Percentiles rank a stretch among this genome's conserved stretches.
Evolutionary conservation across 2,113 vertebrate species (phyloP).

Genomic region (Peucedramus taeniatus): DNA sequence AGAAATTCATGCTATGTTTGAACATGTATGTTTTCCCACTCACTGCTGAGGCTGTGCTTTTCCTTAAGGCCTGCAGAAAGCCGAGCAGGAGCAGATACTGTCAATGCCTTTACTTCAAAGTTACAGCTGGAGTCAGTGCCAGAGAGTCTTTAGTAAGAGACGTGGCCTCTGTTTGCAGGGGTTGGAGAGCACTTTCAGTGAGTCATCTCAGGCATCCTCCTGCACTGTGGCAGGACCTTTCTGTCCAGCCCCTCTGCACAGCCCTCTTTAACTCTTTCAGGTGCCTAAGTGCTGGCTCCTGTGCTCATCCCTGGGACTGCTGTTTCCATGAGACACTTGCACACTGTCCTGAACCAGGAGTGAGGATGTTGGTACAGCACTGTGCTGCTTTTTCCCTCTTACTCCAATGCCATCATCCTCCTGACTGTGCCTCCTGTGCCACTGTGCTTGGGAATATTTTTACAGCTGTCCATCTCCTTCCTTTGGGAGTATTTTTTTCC

Average conservation of each 20-base stretch:
- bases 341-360: not conserved
- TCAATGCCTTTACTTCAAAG: slow-evolving; percentile 23
- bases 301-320: not conserved
- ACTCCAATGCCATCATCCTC: not conserved
- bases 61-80: not conserved
- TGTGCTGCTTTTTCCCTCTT: not conserved
- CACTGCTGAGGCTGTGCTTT: slow-evolving; percentile 2
- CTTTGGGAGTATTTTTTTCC: not conserved
- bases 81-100: not conserved
- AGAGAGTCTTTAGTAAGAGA: slow-evolving; percentile 3
- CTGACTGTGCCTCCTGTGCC: not conserved
- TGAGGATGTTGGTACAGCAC: not conserved
- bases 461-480: slow-evolving; percentile 13
- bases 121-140: not conserved
- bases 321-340: not conserved
- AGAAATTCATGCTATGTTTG: slow-evolving; percentile 31
- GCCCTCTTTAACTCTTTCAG: not conserved
- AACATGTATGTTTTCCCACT: slow-evolving; percentile 52
- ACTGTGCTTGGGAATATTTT: slow-evolving; percentile 17
- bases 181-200: slow-evolving; percentile 14
- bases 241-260: not conserved
- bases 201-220: not conserved
- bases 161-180: not conserved
- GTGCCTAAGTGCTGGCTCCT: not conserved
- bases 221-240: not conserved